Percentiles rank a stretch among this genome's conserved stretches.
These are phyloP conservation scores for Cremastobaeus sp. DNA, from an alignment of 2,888 invertebrate genomes.

Conservation along the genomic window DNA sequence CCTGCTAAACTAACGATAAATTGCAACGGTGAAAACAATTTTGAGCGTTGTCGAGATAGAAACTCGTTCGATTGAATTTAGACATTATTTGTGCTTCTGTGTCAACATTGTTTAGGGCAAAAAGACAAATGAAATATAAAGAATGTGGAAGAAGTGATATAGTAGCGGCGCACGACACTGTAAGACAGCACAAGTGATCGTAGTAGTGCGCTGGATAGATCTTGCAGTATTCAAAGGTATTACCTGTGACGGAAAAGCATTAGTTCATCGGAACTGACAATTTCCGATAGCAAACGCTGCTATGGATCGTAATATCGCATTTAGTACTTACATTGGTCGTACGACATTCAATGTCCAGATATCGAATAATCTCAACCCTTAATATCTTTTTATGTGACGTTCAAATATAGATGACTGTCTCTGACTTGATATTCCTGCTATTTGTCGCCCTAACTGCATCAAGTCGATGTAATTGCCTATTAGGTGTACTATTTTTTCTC, in stretches of 20 bases:
- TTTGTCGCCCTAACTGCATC: conserved; percentile 39
- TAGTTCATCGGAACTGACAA: conserved; percentile 74
- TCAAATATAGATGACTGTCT: conserved; percentile 26
- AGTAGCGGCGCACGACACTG: conserved; percentile 33
- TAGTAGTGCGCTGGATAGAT: conserved; percentile 32
- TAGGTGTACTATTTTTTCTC: conserved; percentile 11
- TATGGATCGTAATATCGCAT: conserved; percentile 73
- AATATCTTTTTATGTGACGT: conserved; percentile 43
- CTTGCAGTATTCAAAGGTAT: conserved; percentile 61
- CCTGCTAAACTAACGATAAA: no score
- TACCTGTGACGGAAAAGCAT: conserved; percentile 74
- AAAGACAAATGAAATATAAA: no score
- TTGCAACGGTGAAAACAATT: no score
- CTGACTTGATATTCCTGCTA: conserved; percentile 34
- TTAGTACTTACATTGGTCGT: conserved; percentile 61
- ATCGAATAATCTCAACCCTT: conserved; percentile 54
- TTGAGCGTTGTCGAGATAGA: no score
- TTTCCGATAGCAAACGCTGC: conserved; percentile 75
- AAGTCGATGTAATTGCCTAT: conserved; percentile 26
- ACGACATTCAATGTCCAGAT: conserved; percentile 49
- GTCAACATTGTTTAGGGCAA: neutral
- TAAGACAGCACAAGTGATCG: conserved; percentile 38
- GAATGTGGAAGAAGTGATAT: conserved; percentile 28
- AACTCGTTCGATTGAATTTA: no score
- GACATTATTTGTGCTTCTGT: no score